Evolutionary conservation across 2,113 vertebrate species (phyloP).

Genomic region (Megaleporinus macrocephalus): DNA sequence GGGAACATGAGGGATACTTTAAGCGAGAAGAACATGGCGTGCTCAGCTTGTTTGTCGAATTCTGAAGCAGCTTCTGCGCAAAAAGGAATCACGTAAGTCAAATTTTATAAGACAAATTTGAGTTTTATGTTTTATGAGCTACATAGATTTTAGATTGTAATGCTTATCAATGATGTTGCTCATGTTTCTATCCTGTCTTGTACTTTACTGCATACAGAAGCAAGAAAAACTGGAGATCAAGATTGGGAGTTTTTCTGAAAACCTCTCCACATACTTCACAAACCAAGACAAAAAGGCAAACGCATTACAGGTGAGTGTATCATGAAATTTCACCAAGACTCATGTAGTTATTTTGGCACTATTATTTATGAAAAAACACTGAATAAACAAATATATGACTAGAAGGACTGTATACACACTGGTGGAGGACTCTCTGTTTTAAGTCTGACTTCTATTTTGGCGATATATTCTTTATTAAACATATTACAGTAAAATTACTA

Average conservation of each 20-base stretch:
- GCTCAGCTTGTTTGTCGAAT: slow-evolving; percentile 43
- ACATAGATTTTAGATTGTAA: neutral
- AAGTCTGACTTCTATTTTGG: no score
- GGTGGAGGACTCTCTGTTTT: no score
- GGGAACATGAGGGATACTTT: slow-evolving; percentile 61
- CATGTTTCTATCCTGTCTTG: neutral
- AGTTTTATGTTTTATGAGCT: neutral
- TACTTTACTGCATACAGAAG: slow-evolving; percentile 45
- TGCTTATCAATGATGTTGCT: neutral
- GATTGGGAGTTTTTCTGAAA: slow-evolving; percentile 66
- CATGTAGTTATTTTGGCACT: no score
- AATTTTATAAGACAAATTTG: neutral
- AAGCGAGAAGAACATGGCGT: slow-evolving; percentile 49
- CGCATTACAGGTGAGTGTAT: slow-evolving; percentile 60
- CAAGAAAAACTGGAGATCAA: slow-evolving; percentile 70
- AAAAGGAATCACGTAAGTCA: slow-evolving; percentile 62
- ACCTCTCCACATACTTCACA: slow-evolving; percentile 42
- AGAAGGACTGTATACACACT: no score
- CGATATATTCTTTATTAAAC: no score
- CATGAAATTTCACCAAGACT: no score
- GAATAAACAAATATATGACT: no score
- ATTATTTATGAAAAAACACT: no score
- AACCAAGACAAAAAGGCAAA: slow-evolving; percentile 32
- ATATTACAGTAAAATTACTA: no score
- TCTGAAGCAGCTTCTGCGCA: slow-evolving; percentile 51